Percentiles rank a stretch among this genome's conserved stretches.
These are phyloP conservation scores for Philhelius pedissequus DNA, from an alignment of 2,888 invertebrate genomes.

Conservation along the genomic window DNA sequence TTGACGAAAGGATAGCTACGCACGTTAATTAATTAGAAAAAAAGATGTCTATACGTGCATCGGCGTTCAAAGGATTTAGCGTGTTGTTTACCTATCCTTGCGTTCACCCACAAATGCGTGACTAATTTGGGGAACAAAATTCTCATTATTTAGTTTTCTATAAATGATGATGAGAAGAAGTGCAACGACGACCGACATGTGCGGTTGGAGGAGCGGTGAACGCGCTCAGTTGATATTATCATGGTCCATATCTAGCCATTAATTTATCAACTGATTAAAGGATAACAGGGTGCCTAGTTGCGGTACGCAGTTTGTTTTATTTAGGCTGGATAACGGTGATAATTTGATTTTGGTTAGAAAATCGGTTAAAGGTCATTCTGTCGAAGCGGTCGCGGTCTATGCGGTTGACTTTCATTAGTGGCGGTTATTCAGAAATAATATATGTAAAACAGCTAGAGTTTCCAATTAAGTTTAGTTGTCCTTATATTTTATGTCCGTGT, in stretches of 20 bases:
- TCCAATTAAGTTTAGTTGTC: conserved; percentile 42
- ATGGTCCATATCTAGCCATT: conserved; percentile 19
- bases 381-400: not conserved
- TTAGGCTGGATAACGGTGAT: conserved; percentile 10
- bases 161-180: not conserved
- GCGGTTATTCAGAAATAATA: conserved; percentile 20
- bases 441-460: conserved; percentile 20
- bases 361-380: conserved; percentile 30
- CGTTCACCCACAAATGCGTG: not conserved
- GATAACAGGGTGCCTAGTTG: conserved; percentile 48
- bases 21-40: conserved; percentile 43
- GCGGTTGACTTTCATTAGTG: conserved; percentile 58
- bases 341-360: conserved; percentile 46
- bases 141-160: not conserved
- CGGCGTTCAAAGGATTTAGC: conserved; percentile 29
- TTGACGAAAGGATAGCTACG: not conserved
- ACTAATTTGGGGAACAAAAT: not conserved
- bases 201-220: not conserved
- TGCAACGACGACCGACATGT: not conserved
- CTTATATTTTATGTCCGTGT: not conserved
- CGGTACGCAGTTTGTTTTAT: conserved; percentile 11
- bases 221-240: conserved; percentile 24
- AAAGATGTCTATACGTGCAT: conserved; percentile 1
- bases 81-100: not conserved
- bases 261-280: conserved; percentile 63